Conservation (phyloP, 2,888 invertebrate genomes). For the Petrolisthes manimaculis region DNA sequence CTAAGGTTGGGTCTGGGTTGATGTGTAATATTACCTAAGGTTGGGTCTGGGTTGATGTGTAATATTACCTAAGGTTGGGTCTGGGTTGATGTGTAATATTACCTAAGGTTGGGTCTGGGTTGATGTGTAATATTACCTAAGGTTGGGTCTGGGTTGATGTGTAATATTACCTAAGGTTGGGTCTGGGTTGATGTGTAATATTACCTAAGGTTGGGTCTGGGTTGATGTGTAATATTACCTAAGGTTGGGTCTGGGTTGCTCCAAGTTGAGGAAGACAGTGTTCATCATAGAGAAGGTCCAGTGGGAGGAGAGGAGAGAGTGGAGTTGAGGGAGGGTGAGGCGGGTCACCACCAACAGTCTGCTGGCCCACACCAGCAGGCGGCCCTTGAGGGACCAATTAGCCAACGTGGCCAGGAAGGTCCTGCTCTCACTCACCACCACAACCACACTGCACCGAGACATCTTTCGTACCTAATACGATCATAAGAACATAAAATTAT, state of each 20-base stretch:
- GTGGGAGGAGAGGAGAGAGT: neutral
- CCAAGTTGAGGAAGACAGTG: constrained; percentile 27
- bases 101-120: no score
- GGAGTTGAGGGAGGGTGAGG: constrained; percentile 4
- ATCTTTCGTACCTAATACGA: constrained; percentile 14
- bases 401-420: constrained; percentile 40
- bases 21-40: no score
- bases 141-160: no score
- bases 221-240: no score
- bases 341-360: constrained; percentile 41
- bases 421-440: constrained; percentile 40
- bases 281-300: constrained; percentile 52
- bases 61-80: no score
- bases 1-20: no score
- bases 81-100: no score
- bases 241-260: neutral
- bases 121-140: no score
- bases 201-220: no score
- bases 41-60: no score
- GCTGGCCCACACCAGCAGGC: constrained; percentile 41
- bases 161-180: no score
- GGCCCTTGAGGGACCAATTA: constrained; percentile 30
- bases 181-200: no score
- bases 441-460: constrained; percentile 24
- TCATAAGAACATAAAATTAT: neutral